Evolutionary conservation across 2,888 invertebrate species (phyloP).

Genomic region (Microplitis manilae): DNA sequence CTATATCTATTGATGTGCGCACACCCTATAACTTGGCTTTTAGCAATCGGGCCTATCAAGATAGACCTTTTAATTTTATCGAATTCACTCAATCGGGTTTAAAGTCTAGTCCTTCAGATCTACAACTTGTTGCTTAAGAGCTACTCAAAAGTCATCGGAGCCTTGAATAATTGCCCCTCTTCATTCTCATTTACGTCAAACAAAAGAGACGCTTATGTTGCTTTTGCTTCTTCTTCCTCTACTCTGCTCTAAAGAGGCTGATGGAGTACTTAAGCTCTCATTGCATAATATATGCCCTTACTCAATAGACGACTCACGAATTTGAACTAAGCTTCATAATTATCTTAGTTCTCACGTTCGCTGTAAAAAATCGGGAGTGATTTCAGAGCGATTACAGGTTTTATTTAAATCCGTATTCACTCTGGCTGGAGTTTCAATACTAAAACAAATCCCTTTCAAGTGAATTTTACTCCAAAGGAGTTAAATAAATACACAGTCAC

Average conservation of each 20-base stretch:
- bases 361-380: no score
- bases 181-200: slow-evolving; percentile 23
- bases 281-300: neutral
- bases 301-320: neutral
- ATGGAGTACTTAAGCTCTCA: neutral
- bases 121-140: slow-evolving; percentile 39
- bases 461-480: no score
- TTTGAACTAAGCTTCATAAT: neutral
- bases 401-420: no score
- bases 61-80: slow-evolving; percentile 2
- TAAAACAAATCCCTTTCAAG: no score
- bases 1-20: no score
- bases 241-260: neutral
- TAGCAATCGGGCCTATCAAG: slow-evolving; percentile 12
- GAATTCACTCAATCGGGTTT: neutral
- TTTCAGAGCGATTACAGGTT: no score
- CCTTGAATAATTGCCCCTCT: slow-evolving; percentile 29
- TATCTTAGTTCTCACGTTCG: no score
- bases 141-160: slow-evolving; percentile 39
- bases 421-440: no score
- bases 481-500: no score
- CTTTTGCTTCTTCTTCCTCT: neutral
- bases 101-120: slow-evolving; percentile 1
- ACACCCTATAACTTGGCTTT: neutral
- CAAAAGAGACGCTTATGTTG: slow-evolving; percentile 29